phyloP scores from a whole-genome alignment of 2,888 invertebrate genomes.

The Adineta ricciae region DNA sequence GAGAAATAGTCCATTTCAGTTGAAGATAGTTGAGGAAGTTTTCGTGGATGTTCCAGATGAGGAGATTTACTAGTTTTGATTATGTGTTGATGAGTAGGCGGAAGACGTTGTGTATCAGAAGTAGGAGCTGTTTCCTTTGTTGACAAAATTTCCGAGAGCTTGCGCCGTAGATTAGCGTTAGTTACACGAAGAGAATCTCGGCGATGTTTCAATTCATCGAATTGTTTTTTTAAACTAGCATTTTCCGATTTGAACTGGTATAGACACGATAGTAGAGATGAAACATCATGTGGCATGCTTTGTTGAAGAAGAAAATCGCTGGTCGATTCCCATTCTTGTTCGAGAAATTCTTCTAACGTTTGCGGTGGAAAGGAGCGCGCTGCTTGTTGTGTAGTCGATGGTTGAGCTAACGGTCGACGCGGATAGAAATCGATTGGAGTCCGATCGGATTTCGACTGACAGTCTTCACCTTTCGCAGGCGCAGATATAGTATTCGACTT shows the following conservation, averaged over 20 bases:
- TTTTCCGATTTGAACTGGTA: conserved; percentile 2
- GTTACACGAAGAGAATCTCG: background rate
- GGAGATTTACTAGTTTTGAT: background rate
- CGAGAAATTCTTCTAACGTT: conserved; percentile 7
- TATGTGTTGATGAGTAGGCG: background rate
- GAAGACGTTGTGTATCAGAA: background rate
- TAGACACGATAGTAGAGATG: conserved; percentile 7
- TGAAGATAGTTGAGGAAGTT: background rate
- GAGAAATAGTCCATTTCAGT: background rate
- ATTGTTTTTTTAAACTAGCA: background rate
- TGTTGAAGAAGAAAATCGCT: conserved; percentile 17
- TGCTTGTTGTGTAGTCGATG: background rate
- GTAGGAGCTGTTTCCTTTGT: background rate
- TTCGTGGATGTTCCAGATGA: background rate
- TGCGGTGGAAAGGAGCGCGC: background rate
- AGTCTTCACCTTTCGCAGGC: background rate
- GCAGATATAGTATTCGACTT: background rate
- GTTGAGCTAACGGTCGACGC: background rate
- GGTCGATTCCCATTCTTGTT: conserved; percentile 10
- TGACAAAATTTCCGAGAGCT: background rate
- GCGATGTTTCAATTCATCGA: conserved; percentile 1
- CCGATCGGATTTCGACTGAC: background rate
- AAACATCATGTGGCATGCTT: conserved; percentile 6
- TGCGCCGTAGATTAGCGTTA: background rate
- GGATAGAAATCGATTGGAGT: background rate